phyloP scores from a whole-genome alignment of 2,113 vertebrate genomes.

The Tonatia bakeri region DNA sequence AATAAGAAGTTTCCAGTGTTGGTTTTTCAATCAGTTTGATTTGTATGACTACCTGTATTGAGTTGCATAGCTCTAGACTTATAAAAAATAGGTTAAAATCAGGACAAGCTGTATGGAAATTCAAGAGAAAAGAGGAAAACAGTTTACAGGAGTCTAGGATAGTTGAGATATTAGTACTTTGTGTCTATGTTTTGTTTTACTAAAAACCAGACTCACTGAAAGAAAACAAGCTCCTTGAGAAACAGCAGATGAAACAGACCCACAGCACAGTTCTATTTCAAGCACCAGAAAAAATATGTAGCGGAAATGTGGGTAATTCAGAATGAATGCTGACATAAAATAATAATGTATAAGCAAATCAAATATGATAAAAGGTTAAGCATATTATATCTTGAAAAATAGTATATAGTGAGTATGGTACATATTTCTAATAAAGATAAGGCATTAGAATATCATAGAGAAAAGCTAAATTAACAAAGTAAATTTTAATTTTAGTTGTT shows the following conservation, averaged over 20 bases:
- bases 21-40: neutral
- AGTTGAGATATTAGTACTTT: neutral
- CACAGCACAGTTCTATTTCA: neutral
- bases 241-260: neutral
- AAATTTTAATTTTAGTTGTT: neutral
- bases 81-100: constrained; percentile 18
- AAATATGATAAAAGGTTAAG: neutral
- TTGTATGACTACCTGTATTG: neutral
- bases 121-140: neutral
- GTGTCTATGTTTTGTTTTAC: neutral
- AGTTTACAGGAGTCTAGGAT: neutral
- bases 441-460: neutral
- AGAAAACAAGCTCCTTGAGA: neutral
- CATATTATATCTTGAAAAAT: neutral
- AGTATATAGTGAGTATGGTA: neutral
- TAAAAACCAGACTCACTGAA: neutral
- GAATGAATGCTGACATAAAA: neutral
- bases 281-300: neutral
- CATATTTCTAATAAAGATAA: neutral
- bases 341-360: neutral
- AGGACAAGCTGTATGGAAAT: neutral
- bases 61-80: neutral
- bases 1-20: neutral
- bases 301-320: neutral
- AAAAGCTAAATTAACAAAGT: neutral